Base-by-base conservation (phyloP, 1,140 invertebrate genomes). In the Bombus cullumanus region DNA sequence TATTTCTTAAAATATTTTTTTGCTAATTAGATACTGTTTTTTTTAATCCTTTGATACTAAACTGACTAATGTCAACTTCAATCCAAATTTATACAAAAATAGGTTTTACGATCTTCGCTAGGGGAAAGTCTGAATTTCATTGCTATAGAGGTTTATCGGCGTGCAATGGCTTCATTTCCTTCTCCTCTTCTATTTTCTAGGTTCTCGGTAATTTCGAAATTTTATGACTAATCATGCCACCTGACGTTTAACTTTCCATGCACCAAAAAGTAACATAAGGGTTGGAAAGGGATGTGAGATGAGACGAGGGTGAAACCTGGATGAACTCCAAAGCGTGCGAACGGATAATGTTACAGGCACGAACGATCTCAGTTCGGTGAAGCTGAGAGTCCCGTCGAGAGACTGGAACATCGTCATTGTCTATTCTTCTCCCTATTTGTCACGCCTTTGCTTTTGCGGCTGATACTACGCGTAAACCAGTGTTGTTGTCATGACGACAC, bases 371-470 rank as follows among this genome's bases (percentile, higher is more conserved):
- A 64, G 81, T 88, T 88, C 73, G 81, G 43, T 15, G 81, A 31
- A 41, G 81, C 62, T 83, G 73, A 77, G 81, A 66, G 73, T 86
- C 79, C 62, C 39, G 85, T 88, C 80, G 81, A 88, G 87, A 88
- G 87, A 47, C 64, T 72, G 71, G 43, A 59, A 66, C 66, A 74
- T 89, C 87, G 53, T 89, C 87, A 86, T 89, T 89, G 87, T 89
- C 88, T 89, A 89, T 88, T 89, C 88, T 86, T 88, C 73, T 83
- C 88, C 87, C 83, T 79, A 78, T 86, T 86, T 88, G 83, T 89
- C 87, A 86, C 78, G 87, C 87, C 72, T 88, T 88, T 86, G 69
- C 57, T 83, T 79, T 66, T 64, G 68, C 74, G 77, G 87, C 53
- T 64, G 39, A 59, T 43, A 83, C 37, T 47, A 64, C 81, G 59